Evolutionary conservation across 2,113 vertebrate genomes (phyloP).

Genomic region (Nycticebus coucang): DNA sequence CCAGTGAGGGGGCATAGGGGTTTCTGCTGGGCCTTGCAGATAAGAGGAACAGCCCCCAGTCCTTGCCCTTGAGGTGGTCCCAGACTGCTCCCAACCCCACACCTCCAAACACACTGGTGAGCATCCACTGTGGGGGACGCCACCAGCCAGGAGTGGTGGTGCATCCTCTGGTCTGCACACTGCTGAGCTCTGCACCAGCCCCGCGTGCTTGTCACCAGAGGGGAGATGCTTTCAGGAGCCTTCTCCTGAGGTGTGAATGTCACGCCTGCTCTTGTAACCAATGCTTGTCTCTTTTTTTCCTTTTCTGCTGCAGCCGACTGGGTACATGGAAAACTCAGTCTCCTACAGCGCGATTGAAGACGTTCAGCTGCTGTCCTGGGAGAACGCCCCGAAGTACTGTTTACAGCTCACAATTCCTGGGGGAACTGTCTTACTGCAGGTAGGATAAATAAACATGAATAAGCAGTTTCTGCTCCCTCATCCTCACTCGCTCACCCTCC

Average conservation of each 20-base stretch:
- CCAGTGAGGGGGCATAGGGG: neutral
- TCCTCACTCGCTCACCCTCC: fast-evolving
- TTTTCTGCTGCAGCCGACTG: constrained; percentile 91
- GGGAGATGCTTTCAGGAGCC: neutral
- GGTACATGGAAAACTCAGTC: constrained; percentile 98
- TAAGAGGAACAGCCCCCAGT: fast-evolving
- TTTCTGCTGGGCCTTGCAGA: fast-evolving
- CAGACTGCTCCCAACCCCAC: too few relatives aligned
- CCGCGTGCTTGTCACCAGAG: neutral
- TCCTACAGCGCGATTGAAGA: constrained; percentile 99
- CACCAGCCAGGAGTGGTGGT: fast-evolving
- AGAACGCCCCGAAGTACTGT: constrained; percentile 99
- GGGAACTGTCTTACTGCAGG: constrained; percentile 97
- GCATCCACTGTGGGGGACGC: fast-evolving
- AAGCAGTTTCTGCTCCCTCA: constrained; percentile 12
- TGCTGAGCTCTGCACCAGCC: neutral
- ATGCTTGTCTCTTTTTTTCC: neutral
- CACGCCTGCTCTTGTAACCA: constrained; percentile 27
- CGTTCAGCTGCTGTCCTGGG: constrained; percentile 98
- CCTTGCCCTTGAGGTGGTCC: neutral
- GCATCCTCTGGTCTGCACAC: neutral
- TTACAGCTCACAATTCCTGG: constrained; percentile 98
- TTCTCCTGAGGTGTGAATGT: neutral
- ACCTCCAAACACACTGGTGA: fast-evolving
- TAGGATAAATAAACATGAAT: constrained; percentile 80